These are phyloP conservation scores for Diachasma alloeum DNA, from an alignment of 1,140 invertebrate species.

Conservation along the genomic window DNA sequence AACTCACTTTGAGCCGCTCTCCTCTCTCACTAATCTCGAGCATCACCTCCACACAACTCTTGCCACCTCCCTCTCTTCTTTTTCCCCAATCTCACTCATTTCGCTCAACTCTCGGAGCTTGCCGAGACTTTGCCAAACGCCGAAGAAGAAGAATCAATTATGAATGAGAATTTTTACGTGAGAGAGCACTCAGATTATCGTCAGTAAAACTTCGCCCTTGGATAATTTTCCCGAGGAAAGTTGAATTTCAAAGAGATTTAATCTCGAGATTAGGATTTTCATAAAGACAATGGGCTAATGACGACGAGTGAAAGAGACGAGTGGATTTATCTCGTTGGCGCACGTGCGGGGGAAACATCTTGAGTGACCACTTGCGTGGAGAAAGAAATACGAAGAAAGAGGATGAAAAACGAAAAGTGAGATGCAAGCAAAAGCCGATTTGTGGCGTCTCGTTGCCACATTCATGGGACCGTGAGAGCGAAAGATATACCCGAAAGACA, in stretches of 20 bases:
- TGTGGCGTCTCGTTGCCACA: slow-evolving; percentile 20
- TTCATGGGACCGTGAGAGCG: slow-evolving; percentile 18
- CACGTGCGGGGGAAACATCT: slow-evolving; percentile 48
- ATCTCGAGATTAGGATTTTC: background rate
- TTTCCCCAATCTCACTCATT: slow-evolving; percentile 1
- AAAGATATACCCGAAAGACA: slow-evolving; percentile 28
- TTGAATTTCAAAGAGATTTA: background rate
- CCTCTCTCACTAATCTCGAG: background rate
- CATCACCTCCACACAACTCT: background rate
- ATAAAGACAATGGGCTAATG: background rate
- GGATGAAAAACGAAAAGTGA: slow-evolving; percentile 5
- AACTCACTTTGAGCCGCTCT: background rate
- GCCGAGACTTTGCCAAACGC: background rate
- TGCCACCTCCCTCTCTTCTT: background rate
- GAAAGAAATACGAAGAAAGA: slow-evolving; percentile 10
- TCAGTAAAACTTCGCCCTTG: background rate
- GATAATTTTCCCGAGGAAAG: background rate
- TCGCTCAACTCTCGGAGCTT: background rate
- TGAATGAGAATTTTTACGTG: slow-evolving; percentile 50
- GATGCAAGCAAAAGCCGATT: slow-evolving; percentile 15
- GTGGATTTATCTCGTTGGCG: slow-evolving; percentile 47
- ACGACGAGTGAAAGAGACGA: slow-evolving; percentile 13
- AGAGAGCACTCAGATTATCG: background rate
- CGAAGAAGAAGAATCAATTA: slow-evolving; percentile 48
- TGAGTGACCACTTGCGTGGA: slow-evolving; percentile 20